Evolutionary conservation across 2,797 vertebrate genomes (phyloP), one percentile per base, ranked within the genome.

Genomic region (Acrocephalus scirpaceus): DNA sequence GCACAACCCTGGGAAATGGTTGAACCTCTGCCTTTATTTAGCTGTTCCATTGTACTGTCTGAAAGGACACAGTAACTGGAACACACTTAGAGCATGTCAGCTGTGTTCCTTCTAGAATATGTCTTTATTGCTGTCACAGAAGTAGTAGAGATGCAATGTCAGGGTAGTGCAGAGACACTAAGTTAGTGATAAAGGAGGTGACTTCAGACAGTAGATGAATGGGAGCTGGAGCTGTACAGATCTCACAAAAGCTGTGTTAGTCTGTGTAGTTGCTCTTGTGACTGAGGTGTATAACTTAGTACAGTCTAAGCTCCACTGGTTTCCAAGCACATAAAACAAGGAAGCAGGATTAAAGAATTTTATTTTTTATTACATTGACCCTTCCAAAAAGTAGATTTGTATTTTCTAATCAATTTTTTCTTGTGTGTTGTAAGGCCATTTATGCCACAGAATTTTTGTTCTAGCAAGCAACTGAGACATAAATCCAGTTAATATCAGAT

Each of bases 401-500:
- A 29, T 88, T 88, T 92, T 92, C 79, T 80, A 83, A 58, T 74
- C 21, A 13, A 64, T 50, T 91, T 83, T 95, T 92, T 67, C 75
- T 88, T 42, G 17, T 65, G 60, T n/a, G 32, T 69, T 91, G 34
- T 69, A 86, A 90, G 58, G 40, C 54, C 56, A 58, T 75, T 90
- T 94, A 58, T 90, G 72, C 17, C 51, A 80, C 50, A 80, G 27
- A 86, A 80, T 77, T 92, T 92, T 94, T 87, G 36, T 91, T 91
- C 70, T 92, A 23, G 34, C 51, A 73, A 51, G 45, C 71, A 83
- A 72, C 69, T 65, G 65, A 75, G 65, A 54, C 30, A 69, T 78
- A 92, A 93, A 94, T 93, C 47, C 72, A 72, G 76, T 69, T 88
- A 74, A 75, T 86, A 81, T 81, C 40, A 66, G 38, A 86, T 58